phyloP scores from a whole-genome alignment of 2,797 vertebrate genomes.

The Coendou prehensilis region DNA sequence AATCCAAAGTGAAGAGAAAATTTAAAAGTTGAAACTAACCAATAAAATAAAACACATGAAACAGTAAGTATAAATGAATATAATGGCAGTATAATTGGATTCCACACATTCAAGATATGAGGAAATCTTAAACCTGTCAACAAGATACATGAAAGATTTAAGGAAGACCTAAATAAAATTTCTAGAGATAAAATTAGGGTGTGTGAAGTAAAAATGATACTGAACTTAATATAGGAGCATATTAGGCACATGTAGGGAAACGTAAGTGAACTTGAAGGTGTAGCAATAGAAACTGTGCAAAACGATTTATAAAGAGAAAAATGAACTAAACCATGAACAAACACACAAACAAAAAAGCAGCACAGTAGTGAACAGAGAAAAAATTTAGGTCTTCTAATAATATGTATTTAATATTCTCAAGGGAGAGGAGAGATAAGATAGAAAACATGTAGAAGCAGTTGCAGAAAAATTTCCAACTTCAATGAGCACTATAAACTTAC shows the following conservation, averaged over 20 bases:
- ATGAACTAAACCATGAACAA: neutral
- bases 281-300: neutral
- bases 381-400: neutral
- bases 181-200: neutral
- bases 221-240: neutral
- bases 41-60: neutral
- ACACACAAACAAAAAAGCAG: neutral
- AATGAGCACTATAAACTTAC: neutral
- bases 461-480: neutral
- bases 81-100: neutral
- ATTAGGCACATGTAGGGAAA: neutral
- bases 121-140: neutral
- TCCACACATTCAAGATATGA: neutral
- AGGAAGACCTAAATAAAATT: neutral
- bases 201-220: neutral
- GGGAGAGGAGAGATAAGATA: neutral
- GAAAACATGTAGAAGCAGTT: neutral
- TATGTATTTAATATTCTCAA: neutral
- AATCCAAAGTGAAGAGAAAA: neutral
- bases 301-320: neutral
- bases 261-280: neutral
- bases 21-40: neutral
- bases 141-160: neutral
- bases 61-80: neutral
- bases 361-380: neutral